These are phyloP conservation scores for Polylopha cassiicola DNA, from an alignment of 2,888 invertebrate species.

Conservation along the genomic window DNA sequence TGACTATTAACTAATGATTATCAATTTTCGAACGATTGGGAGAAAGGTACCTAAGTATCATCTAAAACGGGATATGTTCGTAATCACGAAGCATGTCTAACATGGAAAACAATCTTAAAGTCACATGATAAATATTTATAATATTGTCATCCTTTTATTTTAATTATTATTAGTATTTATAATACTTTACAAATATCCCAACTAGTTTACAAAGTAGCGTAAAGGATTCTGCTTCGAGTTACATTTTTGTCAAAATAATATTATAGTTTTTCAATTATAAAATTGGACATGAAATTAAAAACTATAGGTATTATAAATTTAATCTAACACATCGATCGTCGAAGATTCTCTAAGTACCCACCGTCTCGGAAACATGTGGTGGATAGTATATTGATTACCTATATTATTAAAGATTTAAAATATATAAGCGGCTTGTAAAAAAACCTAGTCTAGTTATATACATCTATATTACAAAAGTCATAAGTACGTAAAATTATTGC, in stretches of 20 bases:
- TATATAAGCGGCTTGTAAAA: conserved; percentile 52
- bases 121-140: conserved; percentile 66
- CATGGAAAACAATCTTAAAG: conserved; percentile 64
- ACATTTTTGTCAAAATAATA: conserved; percentile 30
- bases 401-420: conserved; percentile 14
- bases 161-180: conserved; percentile 65
- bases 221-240: conserved; percentile 50
- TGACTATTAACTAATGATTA: too few relatives aligned
- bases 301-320: neutral
- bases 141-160: conserved; percentile 71
- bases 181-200: conserved; percentile 62
- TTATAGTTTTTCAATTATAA: conserved; percentile 15
- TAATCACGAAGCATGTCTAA: conserved; percentile 61
- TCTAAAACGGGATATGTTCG: conserved; percentile 52
- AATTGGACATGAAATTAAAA: conserved; percentile 3
- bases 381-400: conserved; percentile 3
- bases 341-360: conserved; percentile 3
- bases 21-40: conserved; percentile 24
- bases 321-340: conserved; percentile 5
- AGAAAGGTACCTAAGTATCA: conserved; percentile 47
- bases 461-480: conserved; percentile 64
- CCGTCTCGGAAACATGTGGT: conserved; percentile 3
- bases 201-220: conserved; percentile 54
- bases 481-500: conserved; percentile 14
- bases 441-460: conserved; percentile 57